phyloP scores from a whole-genome alignment of 1,140 invertebrate species.

The Cyclargus thomasi region DNA sequence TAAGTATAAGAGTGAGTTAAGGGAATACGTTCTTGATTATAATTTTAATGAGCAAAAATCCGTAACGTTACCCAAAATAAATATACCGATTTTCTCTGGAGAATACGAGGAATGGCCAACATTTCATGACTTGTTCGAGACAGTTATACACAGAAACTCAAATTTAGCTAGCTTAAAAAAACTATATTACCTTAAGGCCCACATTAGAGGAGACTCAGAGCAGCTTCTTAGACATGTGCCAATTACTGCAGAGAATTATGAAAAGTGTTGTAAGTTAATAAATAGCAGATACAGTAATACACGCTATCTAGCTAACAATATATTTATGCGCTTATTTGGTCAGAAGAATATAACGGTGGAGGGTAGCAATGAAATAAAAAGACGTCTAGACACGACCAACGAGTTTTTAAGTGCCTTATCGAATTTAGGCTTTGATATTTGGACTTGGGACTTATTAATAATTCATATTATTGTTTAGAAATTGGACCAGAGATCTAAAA shows the following conservation, averaged over 20 bases:
- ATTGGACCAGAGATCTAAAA: conserved; percentile 22
- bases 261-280: conserved; percentile 28
- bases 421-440: conserved; percentile 25
- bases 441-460: conserved; percentile 28
- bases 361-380: conserved; percentile 25
- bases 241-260: conserved; percentile 31
- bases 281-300: conserved; percentile 35
- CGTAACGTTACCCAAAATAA: conserved; percentile 16
- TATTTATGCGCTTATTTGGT: conserved; percentile 28
- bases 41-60: neutral
- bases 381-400: conserved; percentile 31
- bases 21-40: conserved; percentile 1
- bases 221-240: conserved; percentile 32
- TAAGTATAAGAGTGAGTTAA: conserved; percentile 7
- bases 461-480: conserved; percentile 26
- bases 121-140: conserved; percentile 31
- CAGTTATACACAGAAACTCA: conserved; percentile 18
- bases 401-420: conserved; percentile 26
- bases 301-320: conserved; percentile 26
- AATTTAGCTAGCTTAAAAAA: conserved; percentile 12
- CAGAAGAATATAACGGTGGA: conserved; percentile 27
- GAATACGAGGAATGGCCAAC: conserved; percentile 30
- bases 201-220: conserved; percentile 32
- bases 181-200: conserved; percentile 24
- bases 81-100: conserved; percentile 22